Percentiles rank a stretch among this genome's conserved stretches.
These are phyloP conservation scores for Malurus alboscapulatus DNA, from an alignment of 2,113 vertebrate species.

Conservation along the genomic window DNA sequence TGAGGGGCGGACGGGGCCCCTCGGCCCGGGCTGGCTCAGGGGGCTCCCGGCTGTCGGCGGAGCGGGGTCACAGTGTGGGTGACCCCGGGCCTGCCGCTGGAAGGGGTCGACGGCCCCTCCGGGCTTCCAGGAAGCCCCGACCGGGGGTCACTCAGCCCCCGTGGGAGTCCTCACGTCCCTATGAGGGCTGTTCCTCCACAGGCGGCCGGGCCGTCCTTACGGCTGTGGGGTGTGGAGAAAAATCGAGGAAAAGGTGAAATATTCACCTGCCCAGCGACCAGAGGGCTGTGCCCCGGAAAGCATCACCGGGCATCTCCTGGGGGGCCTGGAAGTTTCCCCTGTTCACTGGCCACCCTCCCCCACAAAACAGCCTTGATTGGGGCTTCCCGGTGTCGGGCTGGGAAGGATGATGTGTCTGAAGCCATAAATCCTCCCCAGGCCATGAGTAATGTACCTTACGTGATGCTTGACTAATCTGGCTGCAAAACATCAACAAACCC, in stretches of 20 bases:
- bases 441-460: background rate
- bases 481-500: background rate
- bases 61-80: background rate
- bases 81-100: too few relatives aligned
- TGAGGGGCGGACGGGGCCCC: background rate
- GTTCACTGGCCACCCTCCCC: too few relatives aligned
- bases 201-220: accelerated
- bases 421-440: background rate
- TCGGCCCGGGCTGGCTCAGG: background rate
- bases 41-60: background rate
- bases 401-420: background rate
- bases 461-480: background rate
- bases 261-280: accelerated
- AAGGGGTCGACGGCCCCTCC: accelerated
- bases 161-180: too few relatives aligned
- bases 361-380: accelerated
- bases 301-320: background rate
- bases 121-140: accelerated
- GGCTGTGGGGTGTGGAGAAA: background rate
- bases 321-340: background rate
- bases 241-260: background rate
- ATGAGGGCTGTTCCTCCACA: background rate
- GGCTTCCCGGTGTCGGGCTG: background rate
- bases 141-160: accelerated
- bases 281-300: background rate